Conservation (phyloP, 1,140 invertebrate genomes). For the Pseudomyrmex concolor region DNA sequence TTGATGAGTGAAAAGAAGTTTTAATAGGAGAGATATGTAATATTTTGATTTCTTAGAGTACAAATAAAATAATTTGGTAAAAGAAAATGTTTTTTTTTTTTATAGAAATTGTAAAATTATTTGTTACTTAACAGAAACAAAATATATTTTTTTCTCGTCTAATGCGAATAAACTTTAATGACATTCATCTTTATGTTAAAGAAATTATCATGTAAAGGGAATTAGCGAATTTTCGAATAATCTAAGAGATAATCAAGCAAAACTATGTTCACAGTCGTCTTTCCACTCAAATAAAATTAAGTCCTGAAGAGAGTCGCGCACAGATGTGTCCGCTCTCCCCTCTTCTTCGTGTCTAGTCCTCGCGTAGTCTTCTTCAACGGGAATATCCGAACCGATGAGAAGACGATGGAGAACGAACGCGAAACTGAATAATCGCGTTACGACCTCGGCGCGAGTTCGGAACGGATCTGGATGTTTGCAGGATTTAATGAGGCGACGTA, state of each 20-base stretch:
- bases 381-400: slow-evolving; percentile 33
- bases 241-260: slow-evolving; percentile 42
- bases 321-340: slow-evolving; percentile 42
- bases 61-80: no score
- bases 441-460: slow-evolving; percentile 9
- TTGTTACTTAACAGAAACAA: no score
- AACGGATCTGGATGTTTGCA: slow-evolving; percentile 48
- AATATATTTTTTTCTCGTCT: neutral
- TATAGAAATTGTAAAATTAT: neutral
- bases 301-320: slow-evolving; percentile 57
- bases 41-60: no score
- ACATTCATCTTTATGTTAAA: slow-evolving; percentile 7
- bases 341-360: slow-evolving; percentile 25
- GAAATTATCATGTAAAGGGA: slow-evolving; percentile 38
- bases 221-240: slow-evolving; percentile 55
- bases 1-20: no score
- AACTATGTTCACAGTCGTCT: slow-evolving; percentile 45
- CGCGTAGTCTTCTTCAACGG: slow-evolving; percentile 47
- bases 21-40: no score
- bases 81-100: neutral
- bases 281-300: slow-evolving; percentile 59
- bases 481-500: slow-evolving; percentile 44
- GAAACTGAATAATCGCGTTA: slow-evolving; percentile 67
- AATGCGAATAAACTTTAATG: neutral
- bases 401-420: slow-evolving; percentile 28